phyloP scores from a whole-genome alignment of 1,140 invertebrate genomes.

The Prorops nasuta region DNA sequence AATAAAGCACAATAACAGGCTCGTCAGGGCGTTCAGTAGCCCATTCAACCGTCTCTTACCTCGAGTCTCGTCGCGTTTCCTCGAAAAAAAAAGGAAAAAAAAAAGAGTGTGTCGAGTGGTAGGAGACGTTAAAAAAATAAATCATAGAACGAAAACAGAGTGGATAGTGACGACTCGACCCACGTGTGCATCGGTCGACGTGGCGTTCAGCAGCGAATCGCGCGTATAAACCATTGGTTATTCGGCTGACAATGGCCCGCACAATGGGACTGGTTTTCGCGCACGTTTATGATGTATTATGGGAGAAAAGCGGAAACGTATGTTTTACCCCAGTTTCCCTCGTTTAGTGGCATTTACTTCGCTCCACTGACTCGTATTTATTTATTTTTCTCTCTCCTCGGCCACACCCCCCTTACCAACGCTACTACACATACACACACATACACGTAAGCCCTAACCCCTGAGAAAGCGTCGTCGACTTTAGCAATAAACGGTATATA shows the following conservation, averaged over 20 bases:
- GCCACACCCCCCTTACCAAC: neutral
- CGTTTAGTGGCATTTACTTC: conserved; percentile 51
- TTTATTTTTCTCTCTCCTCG: conserved; percentile 22
- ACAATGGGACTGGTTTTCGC: conserved; percentile 41
- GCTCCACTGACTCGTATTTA: conserved; percentile 44
- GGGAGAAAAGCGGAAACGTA: conserved; percentile 51
- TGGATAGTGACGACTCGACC: conserved; percentile 11
- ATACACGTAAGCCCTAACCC: too few species aligned
- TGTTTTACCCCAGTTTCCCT: conserved; percentile 49
- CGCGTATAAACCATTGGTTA: conserved; percentile 44
- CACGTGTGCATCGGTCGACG: neutral
- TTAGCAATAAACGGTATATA: neutral
- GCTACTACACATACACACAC: too few species aligned
- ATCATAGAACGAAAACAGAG: conserved; percentile 36
- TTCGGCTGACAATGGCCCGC: conserved; percentile 35
- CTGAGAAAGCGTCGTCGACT: neutral
- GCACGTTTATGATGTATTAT: conserved; percentile 50
- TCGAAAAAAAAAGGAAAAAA: neutral
- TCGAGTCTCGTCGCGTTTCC: neutral
- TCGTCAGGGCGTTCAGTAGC: conserved; percentile 3
- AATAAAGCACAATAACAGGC: too few species aligned
- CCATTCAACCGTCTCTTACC: neutral
- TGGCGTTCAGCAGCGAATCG: conserved; percentile 17
- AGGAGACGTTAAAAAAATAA: conserved; percentile 11
- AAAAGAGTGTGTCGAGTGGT: neutral